phyloP scores from a whole-genome alignment of 2,888 invertebrate genomes.

The Folsomia candida region DNA sequence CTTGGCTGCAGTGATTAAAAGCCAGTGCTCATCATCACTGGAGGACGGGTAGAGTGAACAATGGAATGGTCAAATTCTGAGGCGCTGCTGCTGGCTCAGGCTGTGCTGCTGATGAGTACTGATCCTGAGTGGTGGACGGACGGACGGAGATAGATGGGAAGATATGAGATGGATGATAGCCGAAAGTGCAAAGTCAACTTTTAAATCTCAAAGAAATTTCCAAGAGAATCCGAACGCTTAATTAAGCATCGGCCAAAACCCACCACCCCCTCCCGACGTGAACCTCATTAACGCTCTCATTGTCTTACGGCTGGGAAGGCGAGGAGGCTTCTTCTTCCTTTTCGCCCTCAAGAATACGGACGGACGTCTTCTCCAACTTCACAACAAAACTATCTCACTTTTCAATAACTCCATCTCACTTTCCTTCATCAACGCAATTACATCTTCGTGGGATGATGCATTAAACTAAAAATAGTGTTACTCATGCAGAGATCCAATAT shows the following conservation, averaged over 20 bases:
- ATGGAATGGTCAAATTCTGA: background rate
- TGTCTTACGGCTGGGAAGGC: slow-evolving; percentile 33
- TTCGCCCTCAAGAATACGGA: slow-evolving; percentile 8
- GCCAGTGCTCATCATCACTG: background rate
- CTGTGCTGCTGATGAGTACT: background rate
- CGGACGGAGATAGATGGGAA: slow-evolving; percentile 11
- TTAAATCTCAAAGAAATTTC: background rate
- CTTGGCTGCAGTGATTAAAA: slow-evolving; percentile 4
- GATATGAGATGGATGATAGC: slow-evolving; percentile 19
- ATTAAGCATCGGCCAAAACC: slow-evolving; percentile 30
- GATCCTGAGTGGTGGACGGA: slow-evolving; percentile 1
- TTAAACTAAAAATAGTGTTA: slow-evolving; percentile 1
- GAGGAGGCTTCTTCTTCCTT: too few species aligned
- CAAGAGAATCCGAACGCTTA: slow-evolving; percentile 6
- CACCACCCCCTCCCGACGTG: slow-evolving; percentile 36
- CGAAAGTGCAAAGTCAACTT: slow-evolving; percentile 12
- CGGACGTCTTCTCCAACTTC: slow-evolving; percentile 7
- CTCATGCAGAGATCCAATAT: background rate
- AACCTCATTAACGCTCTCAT: slow-evolving; percentile 36
- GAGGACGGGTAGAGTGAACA: background rate
- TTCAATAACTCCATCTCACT: background rate
- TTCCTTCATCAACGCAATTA: background rate
- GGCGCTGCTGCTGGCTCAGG: too few species aligned
- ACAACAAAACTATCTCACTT: background rate
- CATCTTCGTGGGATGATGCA: background rate